phyloP scores from a whole-genome alignment of 2,797 vertebrate genomes.

The Adrianichthys oophorus region DNA sequence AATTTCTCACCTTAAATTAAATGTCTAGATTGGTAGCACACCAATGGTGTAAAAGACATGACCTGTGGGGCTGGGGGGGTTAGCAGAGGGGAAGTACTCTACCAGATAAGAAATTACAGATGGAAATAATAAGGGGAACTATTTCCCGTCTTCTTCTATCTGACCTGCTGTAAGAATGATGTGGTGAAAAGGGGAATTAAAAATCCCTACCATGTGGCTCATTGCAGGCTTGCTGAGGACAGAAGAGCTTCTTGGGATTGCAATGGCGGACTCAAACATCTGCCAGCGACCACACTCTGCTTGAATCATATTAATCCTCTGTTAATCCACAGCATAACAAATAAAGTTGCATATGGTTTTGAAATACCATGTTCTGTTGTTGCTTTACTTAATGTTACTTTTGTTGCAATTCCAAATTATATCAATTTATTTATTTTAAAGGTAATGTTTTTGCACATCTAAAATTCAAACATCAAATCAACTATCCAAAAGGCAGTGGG shows the following conservation, averaged over 20 bases:
- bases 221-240: conserved; percentile 64
- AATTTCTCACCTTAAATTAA: conserved; percentile 68
- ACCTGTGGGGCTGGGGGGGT: conserved; percentile 29
- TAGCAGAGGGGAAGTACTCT: conserved; percentile 33
- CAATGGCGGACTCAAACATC: conserved; percentile 49
- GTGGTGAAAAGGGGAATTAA: conserved; percentile 69
- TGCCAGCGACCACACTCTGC: conserved; percentile 46
- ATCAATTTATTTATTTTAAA: not conserved
- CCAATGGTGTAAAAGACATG: conserved; percentile 53
- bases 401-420: not conserved
- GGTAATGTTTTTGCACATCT: too few relatives aligned
- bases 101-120: conserved; percentile 73
- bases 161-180: conserved; percentile 62
- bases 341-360: too few relatives aligned
- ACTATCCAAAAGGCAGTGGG: too few relatives aligned
- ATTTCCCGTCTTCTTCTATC: conserved; percentile 50
- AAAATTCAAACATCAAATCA: too few relatives aligned
- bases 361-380: too few relatives aligned
- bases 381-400: too few relatives aligned
- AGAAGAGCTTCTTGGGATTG: conserved; percentile 45
- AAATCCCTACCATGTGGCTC: conserved; percentile 62
- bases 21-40: conserved; percentile 64
- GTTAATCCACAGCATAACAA: conserved; percentile 45
- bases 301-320: conserved; percentile 67
- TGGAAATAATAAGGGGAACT: conserved; percentile 72